Evolutionary conservation across 2,113 vertebrate species (phyloP), one percentile per base, ranked within the genome.

Genomic region (Eira barbara): DNA sequence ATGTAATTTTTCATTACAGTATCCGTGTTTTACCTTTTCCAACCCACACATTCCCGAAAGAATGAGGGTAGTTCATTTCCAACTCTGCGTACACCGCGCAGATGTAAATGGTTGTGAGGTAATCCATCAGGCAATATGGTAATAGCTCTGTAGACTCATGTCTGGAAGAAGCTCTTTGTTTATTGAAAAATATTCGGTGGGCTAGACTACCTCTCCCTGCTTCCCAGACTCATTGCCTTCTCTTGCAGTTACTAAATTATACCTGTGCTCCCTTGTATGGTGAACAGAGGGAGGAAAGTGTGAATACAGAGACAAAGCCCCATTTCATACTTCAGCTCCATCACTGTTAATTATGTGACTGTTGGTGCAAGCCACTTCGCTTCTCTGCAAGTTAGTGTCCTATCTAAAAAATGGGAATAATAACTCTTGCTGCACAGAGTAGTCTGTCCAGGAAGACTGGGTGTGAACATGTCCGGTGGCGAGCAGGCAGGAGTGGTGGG

Each of bases 11-110:
- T 97, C 95, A 95, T 94, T 76, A 94, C 20, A 52, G 61, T 78
- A 96, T 86, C 91, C 61, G 27, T 57, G 87, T 69, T 94, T 96
- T 92, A 97, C 85, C 93, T 61, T 86, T 79, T 94, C 84, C 94
- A 97, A 17, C 97, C 97, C 71, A 97, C 97, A n/a, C 94, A 63
- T 67, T 92, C 65, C 84, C 10, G 1, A 69, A 55, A 74, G 95
- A 96, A 94, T 91, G 80, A 20, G 13, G 67, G 87, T 87, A 96
- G 92, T 96, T 97, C 81, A 73, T 95, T 93, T 88, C 96, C 78
- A 93, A 52, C 81, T 81, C 15, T 73, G 52, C 82, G 65, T 89
- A 69, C 20, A 91, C 84, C 84, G 95, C 82, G 78, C 47, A 93
- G 93, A 95, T 94, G 89, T 91, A 85, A 97, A 88, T 59, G 90